Evolutionary conservation across 1,140 invertebrate genomes (phyloP), one percentile per base, ranked within the genome.

Genomic region (Mactra quadrangularis): DNA sequence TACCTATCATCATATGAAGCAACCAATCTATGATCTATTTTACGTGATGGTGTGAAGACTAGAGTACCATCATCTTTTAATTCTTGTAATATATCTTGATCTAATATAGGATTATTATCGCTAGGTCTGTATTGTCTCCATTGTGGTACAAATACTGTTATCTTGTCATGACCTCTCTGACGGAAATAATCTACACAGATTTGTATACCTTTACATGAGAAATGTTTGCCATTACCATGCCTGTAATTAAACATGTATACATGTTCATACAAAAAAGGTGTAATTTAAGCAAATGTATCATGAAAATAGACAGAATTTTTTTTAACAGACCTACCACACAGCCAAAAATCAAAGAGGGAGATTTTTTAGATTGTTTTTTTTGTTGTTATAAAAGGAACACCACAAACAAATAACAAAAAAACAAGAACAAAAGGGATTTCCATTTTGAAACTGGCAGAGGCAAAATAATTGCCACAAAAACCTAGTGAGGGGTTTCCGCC

Each of bases 141-240:
- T 90, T 93, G 88, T 11, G 98, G 98, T 15, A 99, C 97, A 94
- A 99, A 99, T 11, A 98, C 98, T 0, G 97, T 98, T 77, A 99
- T 97, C 41, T 90, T 83, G 13, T 52, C 84, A 60, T 93, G 92
- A 0, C 92, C 92, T 35, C 90, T 66, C 25, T 88, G 62, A 19
- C 85, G 13, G 75, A 93, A 93, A 72, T 90, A 91, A 62, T 93
- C 86, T 7, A 93, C 97, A 90, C 97, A 98, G 59, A 99, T 96
- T 90, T 97, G 96, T 78, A 99, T 98, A 38, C 98, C 98, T 35
- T 96, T 95, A 92, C 98, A 99, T 0, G 98, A 99, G 90, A 98
- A 99, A 38, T 96, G 93, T 41, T 50, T 38, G 47, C 27, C 35
- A 31, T 33, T 19, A 15, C 17, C 52, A 19, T 22, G 52, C 19